These are phyloP conservation scores for Druceiella hillmani DNA, from an alignment of 2,888 invertebrate species.

Conservation along the genomic window DNA sequence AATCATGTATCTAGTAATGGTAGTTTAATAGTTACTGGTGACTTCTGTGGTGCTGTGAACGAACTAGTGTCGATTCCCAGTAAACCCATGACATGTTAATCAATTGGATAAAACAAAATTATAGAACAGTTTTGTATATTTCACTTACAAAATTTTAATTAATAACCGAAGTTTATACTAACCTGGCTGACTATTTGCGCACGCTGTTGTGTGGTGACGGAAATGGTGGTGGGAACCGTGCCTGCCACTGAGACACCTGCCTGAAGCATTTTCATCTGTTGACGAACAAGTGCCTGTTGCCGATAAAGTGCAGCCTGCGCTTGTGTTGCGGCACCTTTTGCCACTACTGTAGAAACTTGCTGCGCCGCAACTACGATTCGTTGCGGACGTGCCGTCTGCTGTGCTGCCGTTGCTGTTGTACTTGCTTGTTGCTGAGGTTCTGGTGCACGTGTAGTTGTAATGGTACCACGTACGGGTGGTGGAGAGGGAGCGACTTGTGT, in stretches of 20 bases:
- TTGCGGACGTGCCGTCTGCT: constrained; percentile 7
- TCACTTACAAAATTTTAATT: too few relatives aligned
- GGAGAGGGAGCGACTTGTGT: constrained; percentile 44
- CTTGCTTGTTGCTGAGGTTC: constrained; percentile 14
- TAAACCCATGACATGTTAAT: too few relatives aligned
- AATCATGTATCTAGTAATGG: too few relatives aligned
- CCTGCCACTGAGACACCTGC: constrained; percentile 32
- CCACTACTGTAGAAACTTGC: constrained; percentile 17
- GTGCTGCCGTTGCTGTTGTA: constrained; percentile 11
- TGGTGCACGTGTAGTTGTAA: constrained; percentile 27
- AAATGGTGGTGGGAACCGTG: neutral
- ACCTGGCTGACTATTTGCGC: too few relatives aligned
- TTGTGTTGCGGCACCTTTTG: constrained; percentile 34
- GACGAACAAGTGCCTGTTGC: constrained; percentile 51
- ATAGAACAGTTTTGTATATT: too few relatives aligned
- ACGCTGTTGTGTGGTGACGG: neutral
- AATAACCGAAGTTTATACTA: too few relatives aligned
- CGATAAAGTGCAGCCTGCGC: constrained; percentile 58
- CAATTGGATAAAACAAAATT: too few relatives aligned
- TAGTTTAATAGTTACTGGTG: too few relatives aligned
- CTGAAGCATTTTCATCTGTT: constrained; percentile 45
- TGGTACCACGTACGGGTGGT: constrained; percentile 30
- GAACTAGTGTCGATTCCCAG: too few relatives aligned
- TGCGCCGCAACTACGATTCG: constrained; percentile 20
- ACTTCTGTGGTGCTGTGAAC: too few relatives aligned